Evolutionary conservation across 2,888 invertebrate genomes (phyloP).

Genomic region (Cephus runcator): DNA sequence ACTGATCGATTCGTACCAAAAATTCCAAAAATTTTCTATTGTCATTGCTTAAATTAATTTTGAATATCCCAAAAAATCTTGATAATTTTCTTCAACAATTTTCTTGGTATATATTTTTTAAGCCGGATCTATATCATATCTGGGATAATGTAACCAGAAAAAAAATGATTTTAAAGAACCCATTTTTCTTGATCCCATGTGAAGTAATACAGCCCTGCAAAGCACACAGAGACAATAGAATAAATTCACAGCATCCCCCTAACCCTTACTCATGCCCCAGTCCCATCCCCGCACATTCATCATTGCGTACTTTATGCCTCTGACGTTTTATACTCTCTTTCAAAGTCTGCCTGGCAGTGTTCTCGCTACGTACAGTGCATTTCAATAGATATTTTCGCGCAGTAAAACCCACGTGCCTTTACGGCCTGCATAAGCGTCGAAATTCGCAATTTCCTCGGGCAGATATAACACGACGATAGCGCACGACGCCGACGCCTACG

Average conservation of each 20-base stretch:
- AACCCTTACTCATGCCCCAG: neutral
- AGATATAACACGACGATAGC: neutral
- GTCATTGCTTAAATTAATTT: no score
- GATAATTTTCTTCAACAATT: no score
- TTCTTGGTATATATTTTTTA: neutral
- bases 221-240: conserved; percentile 29
- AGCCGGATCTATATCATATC: neutral
- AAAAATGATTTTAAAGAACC: neutral
- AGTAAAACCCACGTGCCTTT: conserved; percentile 14
- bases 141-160: neutral
- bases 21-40: no score
- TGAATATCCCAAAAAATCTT: no score
- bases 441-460: neutral
- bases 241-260: conserved; percentile 26
- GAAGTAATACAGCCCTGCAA: neutral
- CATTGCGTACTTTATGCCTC: conserved; percentile 37
- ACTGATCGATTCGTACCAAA: neutral
- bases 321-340: neutral
- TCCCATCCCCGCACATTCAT: conserved; percentile 19
- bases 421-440: neutral
- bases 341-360: neutral
- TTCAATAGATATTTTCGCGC: conserved; percentile 37
- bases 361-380: conserved; percentile 29
- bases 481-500: conserved; percentile 13
- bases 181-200: neutral